Evolutionary conservation across 2,888 invertebrate genomes (phyloP).

Genomic region (Lasioglossum malachurum): DNA sequence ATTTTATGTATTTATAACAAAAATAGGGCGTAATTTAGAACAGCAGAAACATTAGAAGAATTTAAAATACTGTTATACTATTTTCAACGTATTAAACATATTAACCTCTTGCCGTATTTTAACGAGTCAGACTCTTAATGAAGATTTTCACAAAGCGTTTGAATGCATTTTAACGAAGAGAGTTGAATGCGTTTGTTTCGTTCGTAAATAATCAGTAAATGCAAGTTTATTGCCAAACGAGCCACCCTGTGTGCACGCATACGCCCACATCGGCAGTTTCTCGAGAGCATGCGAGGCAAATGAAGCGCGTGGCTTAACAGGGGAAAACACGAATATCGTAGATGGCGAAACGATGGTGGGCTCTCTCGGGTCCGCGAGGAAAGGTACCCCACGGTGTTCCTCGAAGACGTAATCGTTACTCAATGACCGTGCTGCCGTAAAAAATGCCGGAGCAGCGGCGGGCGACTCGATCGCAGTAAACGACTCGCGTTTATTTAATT

Average conservation of each 20-base stretch:
- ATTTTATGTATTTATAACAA: too few relatives aligned
- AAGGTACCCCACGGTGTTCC: slow-evolving; percentile 1
- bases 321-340: slow-evolving; percentile 28
- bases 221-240: background rate
- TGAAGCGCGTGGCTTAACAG: slow-evolving; percentile 23
- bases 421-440: slow-evolving; percentile 26
- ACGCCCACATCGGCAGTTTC: slow-evolving; percentile 13
- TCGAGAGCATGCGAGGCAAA: slow-evolving; percentile 23
- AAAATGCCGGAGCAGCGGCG: background rate
- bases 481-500: slow-evolving; percentile 44
- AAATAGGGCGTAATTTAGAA: too few relatives aligned
- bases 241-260: background rate
- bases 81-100: too few relatives aligned
- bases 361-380: background rate
- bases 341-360: slow-evolving; percentile 23
- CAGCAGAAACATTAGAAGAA: too few relatives aligned
- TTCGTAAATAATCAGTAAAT: too few relatives aligned
- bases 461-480: slow-evolving; percentile 23
- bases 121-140: too few relatives aligned
- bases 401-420: slow-evolving; percentile 35
- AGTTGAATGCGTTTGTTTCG: too few relatives aligned
- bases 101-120: too few relatives aligned
- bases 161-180: too few relatives aligned
- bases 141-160: too few relatives aligned
- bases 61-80: too few relatives aligned